phyloP scores from a whole-genome alignment of 2,797 vertebrate genomes.

The Anomalospiza imberbis region DNA sequence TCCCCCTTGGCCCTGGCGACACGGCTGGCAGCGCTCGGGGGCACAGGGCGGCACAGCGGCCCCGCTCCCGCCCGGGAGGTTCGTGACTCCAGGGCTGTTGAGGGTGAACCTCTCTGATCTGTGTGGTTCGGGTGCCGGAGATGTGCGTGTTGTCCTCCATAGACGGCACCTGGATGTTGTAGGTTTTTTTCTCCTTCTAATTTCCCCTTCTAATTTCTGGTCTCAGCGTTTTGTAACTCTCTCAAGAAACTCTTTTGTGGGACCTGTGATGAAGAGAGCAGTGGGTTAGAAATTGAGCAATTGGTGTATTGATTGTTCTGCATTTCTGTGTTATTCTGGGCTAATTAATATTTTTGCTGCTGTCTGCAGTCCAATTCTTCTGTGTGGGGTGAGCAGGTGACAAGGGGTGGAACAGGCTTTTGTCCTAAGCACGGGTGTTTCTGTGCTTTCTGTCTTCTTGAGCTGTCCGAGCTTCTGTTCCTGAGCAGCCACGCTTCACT shows the following conservation, averaged over 20 bases:
- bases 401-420: background rate
- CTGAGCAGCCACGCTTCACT: rapidly evolving
- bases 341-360: background rate
- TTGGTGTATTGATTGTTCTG: background rate
- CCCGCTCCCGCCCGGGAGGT: background rate
- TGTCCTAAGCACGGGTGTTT: rapidly evolving
- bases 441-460: background rate
- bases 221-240: background rate
- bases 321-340: background rate
- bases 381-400: background rate
- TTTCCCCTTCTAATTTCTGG: background rate
- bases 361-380: background rate
- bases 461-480: background rate
- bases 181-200: background rate
- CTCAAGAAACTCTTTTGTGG: background rate
- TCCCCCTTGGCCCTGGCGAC: background rate
- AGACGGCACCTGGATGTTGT: rapidly evolving
- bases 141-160: background rate
- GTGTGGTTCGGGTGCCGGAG: rapidly evolving
- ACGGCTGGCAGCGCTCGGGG: background rate
- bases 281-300: background rate
- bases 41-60: background rate
- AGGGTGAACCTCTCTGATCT: background rate
- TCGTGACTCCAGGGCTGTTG: background rate
- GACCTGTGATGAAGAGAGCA: background rate